phyloP scores from a whole-genome alignment of 2,113 vertebrate species.

The Gallinago jamesoni region DNA sequence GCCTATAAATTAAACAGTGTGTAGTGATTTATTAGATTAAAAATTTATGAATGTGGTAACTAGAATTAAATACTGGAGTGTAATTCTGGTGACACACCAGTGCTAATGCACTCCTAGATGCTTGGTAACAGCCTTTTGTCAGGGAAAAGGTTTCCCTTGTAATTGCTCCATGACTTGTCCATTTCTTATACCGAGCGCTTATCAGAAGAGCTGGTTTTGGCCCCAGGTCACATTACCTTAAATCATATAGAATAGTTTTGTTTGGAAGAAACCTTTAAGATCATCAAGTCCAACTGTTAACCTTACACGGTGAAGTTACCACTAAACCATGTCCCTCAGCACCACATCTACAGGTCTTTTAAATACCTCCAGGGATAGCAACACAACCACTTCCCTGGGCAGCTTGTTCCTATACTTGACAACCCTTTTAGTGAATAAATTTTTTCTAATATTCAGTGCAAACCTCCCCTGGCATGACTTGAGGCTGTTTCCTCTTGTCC shows the following conservation, averaged over 20 bases:
- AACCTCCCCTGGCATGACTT: neutral
- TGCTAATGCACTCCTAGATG: neutral
- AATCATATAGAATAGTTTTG: neutral
- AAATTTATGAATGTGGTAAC: neutral
- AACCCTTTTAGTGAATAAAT: neutral
- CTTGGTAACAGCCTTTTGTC: neutral
- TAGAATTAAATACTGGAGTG: neutral
- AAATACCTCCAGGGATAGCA: neutral
- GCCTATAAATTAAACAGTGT: neutral
- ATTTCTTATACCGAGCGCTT: neutral
- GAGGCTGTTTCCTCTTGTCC: neutral
- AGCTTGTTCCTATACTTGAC: neutral
- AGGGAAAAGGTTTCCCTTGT: neutral
- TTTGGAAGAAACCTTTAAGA: neutral
- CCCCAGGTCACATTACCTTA: rapidly evolving
- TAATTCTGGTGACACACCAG: neutral
- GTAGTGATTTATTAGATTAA: neutral
- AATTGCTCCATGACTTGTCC: neutral
- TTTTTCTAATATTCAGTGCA: neutral
- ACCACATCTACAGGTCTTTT: neutral
- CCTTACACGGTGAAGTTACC: neutral
- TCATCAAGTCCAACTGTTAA: neutral
- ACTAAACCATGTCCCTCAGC: neutral
- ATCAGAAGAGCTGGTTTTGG: neutral
- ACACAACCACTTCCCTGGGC: neutral